Conservation (phyloP, 2,113 vertebrate genomes). For the Phrynocephalus versicolor region DNA sequence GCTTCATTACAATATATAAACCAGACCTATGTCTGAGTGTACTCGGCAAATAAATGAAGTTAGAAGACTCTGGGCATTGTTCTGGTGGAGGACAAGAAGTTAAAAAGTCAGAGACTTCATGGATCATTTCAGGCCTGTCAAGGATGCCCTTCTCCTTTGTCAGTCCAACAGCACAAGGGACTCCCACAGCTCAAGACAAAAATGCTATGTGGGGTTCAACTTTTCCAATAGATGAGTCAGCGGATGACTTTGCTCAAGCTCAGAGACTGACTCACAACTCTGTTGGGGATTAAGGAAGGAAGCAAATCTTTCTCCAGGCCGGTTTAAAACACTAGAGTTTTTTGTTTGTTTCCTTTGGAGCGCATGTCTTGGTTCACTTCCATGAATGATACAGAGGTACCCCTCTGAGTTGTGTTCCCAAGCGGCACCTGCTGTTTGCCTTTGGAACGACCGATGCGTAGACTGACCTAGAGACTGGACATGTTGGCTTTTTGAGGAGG, state of each 20-base stretch:
- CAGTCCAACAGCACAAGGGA: background rate
- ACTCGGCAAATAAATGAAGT: background rate
- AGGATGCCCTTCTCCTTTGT: no score
- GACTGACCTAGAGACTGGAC: background rate
- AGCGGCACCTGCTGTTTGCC: background rate
- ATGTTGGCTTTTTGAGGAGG: no score
- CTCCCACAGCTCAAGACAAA: background rate
- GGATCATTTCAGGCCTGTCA: background rate
- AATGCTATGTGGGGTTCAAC: background rate
- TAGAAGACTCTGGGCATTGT: background rate
- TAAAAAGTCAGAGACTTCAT: background rate
- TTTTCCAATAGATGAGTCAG: constrained; percentile 5
- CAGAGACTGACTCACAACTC: background rate
- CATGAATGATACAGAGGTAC: background rate
- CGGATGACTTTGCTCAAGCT: background rate
- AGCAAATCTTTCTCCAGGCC: background rate
- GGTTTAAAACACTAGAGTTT: background rate
- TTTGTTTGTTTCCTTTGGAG: background rate
- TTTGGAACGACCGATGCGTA: background rate
- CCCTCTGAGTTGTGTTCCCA: background rate
- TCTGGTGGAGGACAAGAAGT: no score
- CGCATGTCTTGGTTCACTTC: background rate
- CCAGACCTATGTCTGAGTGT: no score
- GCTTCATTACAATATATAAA: background rate
- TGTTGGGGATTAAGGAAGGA: background rate